Evolutionary conservation across 2,888 invertebrate genomes (phyloP), one percentile per base, ranked within the genome.

Genomic region (Apocheima hispidaria): DNA sequence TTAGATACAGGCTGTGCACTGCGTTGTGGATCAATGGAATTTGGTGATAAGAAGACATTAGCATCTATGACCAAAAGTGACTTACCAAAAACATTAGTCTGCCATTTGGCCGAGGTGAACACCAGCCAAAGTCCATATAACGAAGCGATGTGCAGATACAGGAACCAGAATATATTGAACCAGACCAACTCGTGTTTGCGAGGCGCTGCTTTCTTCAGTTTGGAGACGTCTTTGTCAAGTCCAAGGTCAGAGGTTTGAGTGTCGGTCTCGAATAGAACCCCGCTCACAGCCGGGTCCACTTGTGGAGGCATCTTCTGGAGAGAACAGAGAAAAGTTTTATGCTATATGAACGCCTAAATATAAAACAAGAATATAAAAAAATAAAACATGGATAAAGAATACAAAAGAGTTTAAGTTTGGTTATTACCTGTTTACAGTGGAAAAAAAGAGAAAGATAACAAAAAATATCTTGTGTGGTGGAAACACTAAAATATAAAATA

Each of bases 91-190:
- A 95, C 75, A 63, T 93, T 88, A 0, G 96, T 96, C 60, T 89
- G 84, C 80, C 95, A 86, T 89, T 94, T 95, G 4, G 96, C 96
- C 5, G 95, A 95, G 0, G 95, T 94, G 43, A 96, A 85, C 54
- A 93, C 90, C 5, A 95, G 87, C 74, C 95, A 96, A 0, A 95
- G 38, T 44, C 96, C 96, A 71, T 95, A 96, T 0, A 95, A 60
- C 0, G 96, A 95, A 0, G 93, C 94, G 2, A 93, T 63, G 79
- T 96, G 96, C 20, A 96, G 90, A 69, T 94, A 95, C 0, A 88
- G 75, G 78, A 96, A 96, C 75, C 96, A 93, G 4, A 94, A 78
- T 35, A 96, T 95, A 75, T 96, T 96, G 73, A 95, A 93, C 96
- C 96, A 96, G 2, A 96, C 96, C 38, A 95, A 85, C 70, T 93